Evolutionary conservation across 2,113 vertebrate species (phyloP).

Genomic region (Pelmatolapia mariae): DNA sequence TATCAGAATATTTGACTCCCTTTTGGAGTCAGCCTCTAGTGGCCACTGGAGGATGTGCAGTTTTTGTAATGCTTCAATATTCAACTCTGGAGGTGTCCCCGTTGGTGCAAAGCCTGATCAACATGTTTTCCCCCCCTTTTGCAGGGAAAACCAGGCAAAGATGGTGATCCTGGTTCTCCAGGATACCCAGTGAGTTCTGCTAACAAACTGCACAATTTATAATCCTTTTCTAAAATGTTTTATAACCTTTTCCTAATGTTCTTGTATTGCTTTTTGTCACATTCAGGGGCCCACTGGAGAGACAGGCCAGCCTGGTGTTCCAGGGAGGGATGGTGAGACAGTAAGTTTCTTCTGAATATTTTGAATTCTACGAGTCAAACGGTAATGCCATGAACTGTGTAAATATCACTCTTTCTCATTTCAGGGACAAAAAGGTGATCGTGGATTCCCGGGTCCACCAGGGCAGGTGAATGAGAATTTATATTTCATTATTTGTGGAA

Average conservation of each 20-base stretch:
- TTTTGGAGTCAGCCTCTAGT: not conserved
- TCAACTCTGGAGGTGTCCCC: not conserved
- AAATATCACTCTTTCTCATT: not conserved
- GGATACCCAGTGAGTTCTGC: conserved; percentile 81
- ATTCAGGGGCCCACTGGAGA: conserved; percentile 84
- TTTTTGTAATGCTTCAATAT: not conserved
- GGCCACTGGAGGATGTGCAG: not conserved
- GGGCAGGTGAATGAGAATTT: conserved; percentile 84
- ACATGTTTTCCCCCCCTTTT: not conserved
- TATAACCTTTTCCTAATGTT: not conserved
- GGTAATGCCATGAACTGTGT: not conserved
- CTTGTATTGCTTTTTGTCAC: not conserved
- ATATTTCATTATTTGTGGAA: not conserved
- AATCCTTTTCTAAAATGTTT: not conserved
- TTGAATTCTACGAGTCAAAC: not conserved
- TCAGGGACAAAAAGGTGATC: conserved; percentile 89
- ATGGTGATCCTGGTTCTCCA: conserved; percentile 83
- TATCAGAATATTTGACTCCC: not conserved
- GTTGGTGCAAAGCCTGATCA: not conserved
- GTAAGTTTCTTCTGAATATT: conserved; percentile 53
- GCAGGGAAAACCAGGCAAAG: conserved; percentile 95
- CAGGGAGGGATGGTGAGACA: conserved; percentile 83
- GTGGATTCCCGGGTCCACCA: conserved; percentile 83
- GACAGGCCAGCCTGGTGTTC: conserved; percentile 73
- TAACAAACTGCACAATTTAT: not conserved